A percentile compares a stretch with the other conserved stretches of the same genome.
Evolutionary conservation across 2,888 invertebrate genomes (phyloP).

Genomic region (Noctua comes): DNA sequence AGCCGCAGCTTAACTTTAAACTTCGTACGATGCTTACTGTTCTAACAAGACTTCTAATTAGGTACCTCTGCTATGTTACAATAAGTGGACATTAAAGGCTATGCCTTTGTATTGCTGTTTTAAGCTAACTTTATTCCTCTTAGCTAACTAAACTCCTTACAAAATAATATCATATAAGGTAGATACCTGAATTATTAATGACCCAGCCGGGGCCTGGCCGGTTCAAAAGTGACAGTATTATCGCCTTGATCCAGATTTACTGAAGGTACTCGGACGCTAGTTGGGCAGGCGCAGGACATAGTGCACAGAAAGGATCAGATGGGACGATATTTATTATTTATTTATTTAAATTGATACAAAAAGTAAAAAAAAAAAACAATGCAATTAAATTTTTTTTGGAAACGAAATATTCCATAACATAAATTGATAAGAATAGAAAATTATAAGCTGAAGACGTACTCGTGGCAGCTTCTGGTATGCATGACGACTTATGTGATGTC

Average conservation of each 20-base stretch:
- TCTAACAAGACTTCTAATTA: background rate
- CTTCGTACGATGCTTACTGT: background rate
- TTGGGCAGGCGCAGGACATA: slow-evolving; percentile 41
- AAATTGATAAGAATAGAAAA: no score
- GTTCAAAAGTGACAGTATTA: slow-evolving; percentile 72
- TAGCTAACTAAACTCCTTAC: slow-evolving; percentile 19
- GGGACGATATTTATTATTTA: no score
- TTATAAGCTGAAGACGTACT: no score
- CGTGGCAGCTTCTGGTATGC: no score
- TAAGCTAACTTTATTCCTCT: background rate
- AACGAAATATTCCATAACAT: no score
- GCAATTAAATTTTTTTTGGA: no score
- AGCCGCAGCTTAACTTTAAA: background rate
- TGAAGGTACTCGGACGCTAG: slow-evolving; percentile 52
- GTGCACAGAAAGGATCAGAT: slow-evolving; percentile 47
- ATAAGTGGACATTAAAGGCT: background rate
- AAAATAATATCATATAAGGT: slow-evolving; percentile 45
- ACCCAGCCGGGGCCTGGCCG: slow-evolving; percentile 50
- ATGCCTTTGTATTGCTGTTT: background rate
- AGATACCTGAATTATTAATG: slow-evolving; percentile 60
- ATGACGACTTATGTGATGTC: no score
- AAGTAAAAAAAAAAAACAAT: no score
- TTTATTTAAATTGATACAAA: no score
- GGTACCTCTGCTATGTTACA: background rate
- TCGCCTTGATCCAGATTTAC: slow-evolving; percentile 73